A percentile compares a stretch with the other conserved stretches of the same genome.
Conservation (phyloP, 2,888 invertebrate species). For the Entomobrya multifasciata region DNA sequence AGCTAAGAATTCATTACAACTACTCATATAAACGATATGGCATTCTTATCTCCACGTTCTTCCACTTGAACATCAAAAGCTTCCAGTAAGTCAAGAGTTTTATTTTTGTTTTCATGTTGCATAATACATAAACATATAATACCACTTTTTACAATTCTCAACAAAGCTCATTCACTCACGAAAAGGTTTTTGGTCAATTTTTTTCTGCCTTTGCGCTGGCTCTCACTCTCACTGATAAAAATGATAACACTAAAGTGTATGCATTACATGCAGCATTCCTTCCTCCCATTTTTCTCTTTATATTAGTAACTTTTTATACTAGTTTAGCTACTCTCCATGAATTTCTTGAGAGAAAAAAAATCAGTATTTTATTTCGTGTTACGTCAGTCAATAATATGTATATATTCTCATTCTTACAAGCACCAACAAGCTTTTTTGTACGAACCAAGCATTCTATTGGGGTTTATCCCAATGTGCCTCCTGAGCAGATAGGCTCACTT, state of each 20-base stretch:
- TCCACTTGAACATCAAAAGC: conserved; percentile 51
- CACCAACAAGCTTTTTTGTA: conserved; percentile 18
- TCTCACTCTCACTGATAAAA: conserved; percentile 42
- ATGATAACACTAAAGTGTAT: conserved; percentile 53
- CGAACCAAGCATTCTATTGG: conserved; percentile 64
- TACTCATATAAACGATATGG: conserved; percentile 9
- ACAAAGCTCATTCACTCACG: too few species aligned
- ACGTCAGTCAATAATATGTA: conserved; percentile 48
- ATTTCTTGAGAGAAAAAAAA: conserved; percentile 20
- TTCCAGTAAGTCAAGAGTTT: conserved; percentile 38
- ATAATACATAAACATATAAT: not conserved
- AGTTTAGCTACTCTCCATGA: not conserved
- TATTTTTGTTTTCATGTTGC: conserved; percentile 35
- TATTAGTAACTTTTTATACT: not conserved
- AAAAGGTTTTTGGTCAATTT: not conserved
- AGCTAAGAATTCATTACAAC: not conserved
- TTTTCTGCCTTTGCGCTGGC: conserved; percentile 37
- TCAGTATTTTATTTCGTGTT: conserved; percentile 16
- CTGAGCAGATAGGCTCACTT: conserved; percentile 71
- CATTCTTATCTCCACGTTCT: conserved; percentile 51
- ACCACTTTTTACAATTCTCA: too few species aligned
- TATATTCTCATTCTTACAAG: not conserved
- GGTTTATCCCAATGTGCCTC: conserved; percentile 67
- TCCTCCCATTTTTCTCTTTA: conserved; percentile 21
- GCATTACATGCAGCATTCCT: conserved; percentile 56